Evolutionary conservation across 1,140 invertebrate species (phyloP), one percentile per base, ranked within the genome.

Genomic region (Scaptomyza hsui): DNA sequence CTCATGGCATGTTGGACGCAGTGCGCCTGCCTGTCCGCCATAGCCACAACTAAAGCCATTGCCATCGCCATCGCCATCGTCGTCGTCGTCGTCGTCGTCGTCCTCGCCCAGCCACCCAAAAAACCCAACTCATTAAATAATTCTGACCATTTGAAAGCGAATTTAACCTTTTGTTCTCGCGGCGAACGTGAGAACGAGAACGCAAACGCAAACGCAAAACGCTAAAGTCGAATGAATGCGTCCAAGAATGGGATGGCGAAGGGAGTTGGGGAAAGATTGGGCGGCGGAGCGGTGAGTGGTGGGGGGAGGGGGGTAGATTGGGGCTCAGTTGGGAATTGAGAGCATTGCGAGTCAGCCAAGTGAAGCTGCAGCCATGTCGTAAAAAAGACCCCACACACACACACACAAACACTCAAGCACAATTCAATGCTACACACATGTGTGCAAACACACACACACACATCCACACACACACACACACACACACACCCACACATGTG

Each of bases 101-200:
- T 18, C n/a, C 44, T 10, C 37, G 47, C 19, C 53, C 44, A 51
- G 42, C 70, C 64, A 55, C 69, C 63, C 42, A 12, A 48, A 42
- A 32, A 68, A 49, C 70, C 49, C 70, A 61, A 60, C 77, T 81
- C 81, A 86, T 88, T 88, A 86, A 81, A 88, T 69, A 67, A 71
- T 81, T 86, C 81, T 86, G 81, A 86, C 81, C 81, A 86, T 86
- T 85, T 81, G 78, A 88, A 81, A 88, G 74, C 82, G 77, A 81
- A 88, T 81, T 86, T 88, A 86, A 86, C 81, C 81, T 88, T 88
- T 86, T 86, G 81, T 86, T 86, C 69, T 81, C 59, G 39, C 32
- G 47, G 19, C 37, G 24, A 64, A 55, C 41, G 60, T 45, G 65
- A 59, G 48, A 69, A 45, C 29, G 59, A 44, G 35, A 57, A 48